Percentiles rank a stretch among this genome's conserved stretches.
These are phyloP conservation scores for Drosophila multiciliata DNA, from an alignment of 2,888 invertebrate genomes.

Conservation along the genomic window DNA sequence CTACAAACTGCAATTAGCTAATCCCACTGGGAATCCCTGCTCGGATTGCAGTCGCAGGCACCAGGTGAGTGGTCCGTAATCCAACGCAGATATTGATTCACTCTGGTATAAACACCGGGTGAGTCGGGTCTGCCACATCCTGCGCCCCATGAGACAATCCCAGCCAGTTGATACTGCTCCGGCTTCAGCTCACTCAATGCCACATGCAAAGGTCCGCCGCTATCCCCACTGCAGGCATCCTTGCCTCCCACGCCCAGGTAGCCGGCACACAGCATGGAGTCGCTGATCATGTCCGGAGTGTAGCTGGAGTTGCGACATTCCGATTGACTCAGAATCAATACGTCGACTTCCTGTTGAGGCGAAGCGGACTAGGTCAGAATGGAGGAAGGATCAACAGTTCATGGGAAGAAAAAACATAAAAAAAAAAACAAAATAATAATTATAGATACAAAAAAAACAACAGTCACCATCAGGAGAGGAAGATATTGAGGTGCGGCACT, in stretches of 20 bases:
- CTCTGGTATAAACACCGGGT: conserved; percentile 69
- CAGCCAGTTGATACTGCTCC: conserved; percentile 64
- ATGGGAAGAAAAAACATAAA: background rate
- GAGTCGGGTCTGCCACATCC: conserved; percentile 62
- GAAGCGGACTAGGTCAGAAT: background rate
- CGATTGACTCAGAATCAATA: conserved; percentile 54
- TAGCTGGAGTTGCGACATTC: conserved; percentile 56
- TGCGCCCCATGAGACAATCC: conserved; percentile 71
- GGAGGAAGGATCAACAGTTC: background rate
- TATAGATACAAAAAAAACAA: conserved; percentile 75
- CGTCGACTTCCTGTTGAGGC: conserved; percentile 79
- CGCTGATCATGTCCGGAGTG: conserved; percentile 64
- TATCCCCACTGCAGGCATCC: conserved; percentile 64
- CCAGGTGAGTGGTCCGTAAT: conserved; percentile 43
- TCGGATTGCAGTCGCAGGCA: conserved; percentile 52
- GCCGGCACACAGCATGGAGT: conserved; percentile 80
- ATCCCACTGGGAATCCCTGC: conserved; percentile 28
- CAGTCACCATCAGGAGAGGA: conserved; percentile 82
- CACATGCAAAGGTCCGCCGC: conserved; percentile 63
- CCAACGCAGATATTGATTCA: conserved; percentile 61
- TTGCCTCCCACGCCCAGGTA: conserved; percentile 35
- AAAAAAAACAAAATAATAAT: background rate
- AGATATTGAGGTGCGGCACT: conserved; percentile 15
- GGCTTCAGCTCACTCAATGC: conserved; percentile 30
- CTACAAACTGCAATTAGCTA: conserved; percentile 31